Base-by-base conservation (phyloP, 2,113 vertebrate species). In the Hiodon alosoides region DNA sequence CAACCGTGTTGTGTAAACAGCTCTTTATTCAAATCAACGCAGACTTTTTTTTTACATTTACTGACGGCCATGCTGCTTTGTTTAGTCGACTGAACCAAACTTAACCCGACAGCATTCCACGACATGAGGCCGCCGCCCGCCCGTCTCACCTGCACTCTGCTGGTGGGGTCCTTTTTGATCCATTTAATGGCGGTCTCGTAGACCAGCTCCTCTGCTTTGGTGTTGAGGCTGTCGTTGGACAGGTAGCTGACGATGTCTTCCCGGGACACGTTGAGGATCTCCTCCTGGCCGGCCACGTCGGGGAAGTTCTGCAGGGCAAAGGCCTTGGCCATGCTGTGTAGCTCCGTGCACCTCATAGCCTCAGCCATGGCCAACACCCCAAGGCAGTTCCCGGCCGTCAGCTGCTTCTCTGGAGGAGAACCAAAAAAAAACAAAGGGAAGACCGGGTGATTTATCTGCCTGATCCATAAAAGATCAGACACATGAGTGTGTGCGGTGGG, bases 241-340 rank as follows among this genome's bases (percentile, higher is more conserved):
- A 99, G 88, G 78, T 98, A 99, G 64, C 94, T 88, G 77, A 98
- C 90, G 81, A 99, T 93, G 86, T 98, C 97, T 0, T 97, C 96
- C 85, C 94, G 97, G 77, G 95, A 96, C 79, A 99, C 93, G 78
- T 93, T 95, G 78, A 98, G 89, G 74, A 99, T 96, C 87, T 99
- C 97, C 13, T 97, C 96, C 82, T 98, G 95, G 67, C 93, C 92
- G 0, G 95, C 96, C 84, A 98, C 97, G 83, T 98, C 97, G 0
- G 96, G 96, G 84, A 99, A 99, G 85, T 98, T 96, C 88, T 99
- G 97, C 87, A 99, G 91, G 0, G 97, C 97, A 0, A 94, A 99
- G 3, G 97, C 96, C 89, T 98, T 98, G 83, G 97, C 97, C 95
- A 98, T 98, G 90, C 96, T 98, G 88, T 96, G 96, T 48, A 99